These are phyloP conservation scores for Planiliza haematocheilus DNA, from an alignment of 2,113 vertebrate species.

Conservation along the genomic window DNA sequence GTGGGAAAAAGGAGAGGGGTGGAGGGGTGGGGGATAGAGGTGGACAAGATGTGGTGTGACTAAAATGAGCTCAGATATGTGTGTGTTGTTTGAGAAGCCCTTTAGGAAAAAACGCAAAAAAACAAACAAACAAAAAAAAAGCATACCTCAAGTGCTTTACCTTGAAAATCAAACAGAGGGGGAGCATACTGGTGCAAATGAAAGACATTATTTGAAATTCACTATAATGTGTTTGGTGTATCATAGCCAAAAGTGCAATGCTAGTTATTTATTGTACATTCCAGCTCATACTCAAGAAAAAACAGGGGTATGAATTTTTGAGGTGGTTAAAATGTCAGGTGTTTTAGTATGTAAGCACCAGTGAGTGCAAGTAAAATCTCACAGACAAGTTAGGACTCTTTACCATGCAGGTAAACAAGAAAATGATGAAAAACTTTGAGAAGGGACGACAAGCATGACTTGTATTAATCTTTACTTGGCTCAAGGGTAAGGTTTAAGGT, in stretches of 20 bases:
- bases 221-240: neutral
- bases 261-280: neutral
- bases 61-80: conserved; percentile 43
- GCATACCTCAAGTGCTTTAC: neutral
- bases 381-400: too few relatives aligned
- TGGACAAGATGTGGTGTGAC: conserved; percentile 51
- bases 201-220: conserved; percentile 2
- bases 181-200: conserved; percentile 6
- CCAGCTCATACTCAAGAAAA: neutral
- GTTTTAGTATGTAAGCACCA: too few relatives aligned
- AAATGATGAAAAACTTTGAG: too few relatives aligned
- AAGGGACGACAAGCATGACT: too few relatives aligned
- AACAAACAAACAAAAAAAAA: too few relatives aligned
- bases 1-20: conserved; percentile 69
- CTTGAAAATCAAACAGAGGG: neutral
- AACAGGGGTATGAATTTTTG: too few relatives aligned
- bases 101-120: conserved; percentile 26
- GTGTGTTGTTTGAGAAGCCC: conserved; percentile 23
- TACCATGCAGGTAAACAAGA: too few relatives aligned
- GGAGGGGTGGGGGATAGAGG: conserved; percentile 44
- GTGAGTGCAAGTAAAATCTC: too few relatives aligned
- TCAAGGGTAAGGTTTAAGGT: too few relatives aligned
- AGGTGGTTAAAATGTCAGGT: too few relatives aligned
- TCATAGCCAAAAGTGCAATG: neutral
- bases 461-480: too few relatives aligned